Percentiles rank a stretch among this genome's conserved stretches.
phyloP scores from a whole-genome alignment of 2,888 invertebrate genomes.

The Vannuccia rotundouncinata region DNA sequence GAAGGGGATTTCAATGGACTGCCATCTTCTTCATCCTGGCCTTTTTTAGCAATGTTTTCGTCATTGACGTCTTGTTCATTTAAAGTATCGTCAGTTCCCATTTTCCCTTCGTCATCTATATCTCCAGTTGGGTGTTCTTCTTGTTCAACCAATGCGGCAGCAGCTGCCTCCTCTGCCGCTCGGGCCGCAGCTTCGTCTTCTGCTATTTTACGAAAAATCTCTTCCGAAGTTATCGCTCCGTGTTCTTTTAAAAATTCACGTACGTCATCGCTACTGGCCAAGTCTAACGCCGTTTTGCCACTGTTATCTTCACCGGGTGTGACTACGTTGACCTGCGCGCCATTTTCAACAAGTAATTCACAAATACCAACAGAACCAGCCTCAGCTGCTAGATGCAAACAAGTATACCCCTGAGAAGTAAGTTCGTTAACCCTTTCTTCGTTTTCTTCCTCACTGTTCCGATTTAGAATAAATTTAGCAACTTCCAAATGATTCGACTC shows the following conservation, averaged over 20 bases:
- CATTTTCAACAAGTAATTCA: constrained; percentile 70
- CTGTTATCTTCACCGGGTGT: not conserved
- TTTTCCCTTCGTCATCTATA: not conserved
- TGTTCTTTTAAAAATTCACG: not conserved
- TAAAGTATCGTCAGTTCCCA: not conserved
- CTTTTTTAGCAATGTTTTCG: not conserved
- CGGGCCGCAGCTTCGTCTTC: not conserved
- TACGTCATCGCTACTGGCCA: not conserved
- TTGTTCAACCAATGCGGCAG: constrained; percentile 4
- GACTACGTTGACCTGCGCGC: constrained; percentile 70
- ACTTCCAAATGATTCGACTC: constrained; percentile 29
- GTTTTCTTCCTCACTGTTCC: constrained; percentile 13
- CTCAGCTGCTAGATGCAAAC: constrained; percentile 84
- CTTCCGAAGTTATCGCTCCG: not conserved
- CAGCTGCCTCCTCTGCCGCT: constrained; percentile 9
- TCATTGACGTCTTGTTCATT: not conserved
- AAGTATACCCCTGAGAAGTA: constrained; percentile 69
- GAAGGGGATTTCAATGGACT: not conserved
- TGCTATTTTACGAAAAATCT: not conserved
- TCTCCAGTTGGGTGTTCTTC: not conserved
- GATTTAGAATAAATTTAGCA: constrained; percentile 21
- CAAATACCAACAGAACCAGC: constrained; percentile 89
- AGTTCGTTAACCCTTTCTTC: constrained; percentile 7
- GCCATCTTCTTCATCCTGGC: not conserved
- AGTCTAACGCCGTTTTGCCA: constrained; percentile 1